Evolutionary conservation across 92 coral and sea anemone genomes (phyloP), one percentile per base, ranked within the genome.

Genomic region (Porites rus): DNA sequence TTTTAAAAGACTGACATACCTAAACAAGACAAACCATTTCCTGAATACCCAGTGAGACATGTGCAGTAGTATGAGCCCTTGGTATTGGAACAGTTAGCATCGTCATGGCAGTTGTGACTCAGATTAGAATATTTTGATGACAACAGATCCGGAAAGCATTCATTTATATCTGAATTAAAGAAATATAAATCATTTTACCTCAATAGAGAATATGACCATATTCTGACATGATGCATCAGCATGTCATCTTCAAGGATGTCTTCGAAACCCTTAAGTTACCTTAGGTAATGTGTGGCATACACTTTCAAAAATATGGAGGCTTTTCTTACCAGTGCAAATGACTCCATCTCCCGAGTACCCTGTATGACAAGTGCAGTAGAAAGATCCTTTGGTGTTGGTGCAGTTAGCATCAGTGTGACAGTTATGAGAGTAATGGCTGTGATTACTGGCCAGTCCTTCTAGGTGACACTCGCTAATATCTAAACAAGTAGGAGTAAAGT

Each of bases 301-400:
- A 11, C 17, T 56, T 14, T 11, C 3, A 56, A 10, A 56, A 11
- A 10, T 14, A 3, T 10, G 5, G 67, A 86, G 18, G 13, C 59
- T 20, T 9, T 64, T 56, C 8, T 76, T 88, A 96, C 98, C 98
- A 3, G 52, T 43, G 88, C 98, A 96, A 70, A 87, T 78, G 54
- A 94, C 92, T 2, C 98, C 98, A 79, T 90, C 77, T 59, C 99
- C 99, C 53, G 95, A 89, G 84, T 91, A 96, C 20, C 99, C 99
- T 53, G 76, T 51, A 76, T 91, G 93, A 80, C 99, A 96, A 51
- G 92, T 91, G 69, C 99, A 96, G 74, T 82, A 83, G 86, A 96
- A 96, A 3, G 99, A 94, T 69, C 99, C 99, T 80, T 84, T 91
- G 74, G 99, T 95, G 87, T 96, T 91, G 54, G 89, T 87, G 46